Evolutionary conservation across 2,113 vertebrate species (phyloP).

Genomic region (Callorhinus ursinus): DNA sequence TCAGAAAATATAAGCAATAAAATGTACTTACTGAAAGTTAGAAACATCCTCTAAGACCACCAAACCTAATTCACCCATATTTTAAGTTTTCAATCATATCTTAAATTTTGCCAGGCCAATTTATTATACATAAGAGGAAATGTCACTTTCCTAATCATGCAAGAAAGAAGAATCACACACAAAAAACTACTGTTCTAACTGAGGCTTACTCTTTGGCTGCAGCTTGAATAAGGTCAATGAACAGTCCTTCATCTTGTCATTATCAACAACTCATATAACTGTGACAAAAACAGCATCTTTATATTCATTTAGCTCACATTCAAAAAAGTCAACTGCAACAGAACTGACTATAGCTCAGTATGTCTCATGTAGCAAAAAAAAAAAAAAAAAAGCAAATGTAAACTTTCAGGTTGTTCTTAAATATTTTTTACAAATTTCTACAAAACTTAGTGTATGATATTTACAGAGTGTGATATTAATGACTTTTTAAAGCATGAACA

Average conservation of each 20-base stretch:
- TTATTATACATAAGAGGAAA: neutral
- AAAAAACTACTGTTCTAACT: neutral
- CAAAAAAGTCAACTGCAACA: neutral
- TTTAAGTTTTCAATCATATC: neutral
- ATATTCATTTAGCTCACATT: neutral
- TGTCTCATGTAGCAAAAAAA: neutral
- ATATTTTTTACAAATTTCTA: neutral
- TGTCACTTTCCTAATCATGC: neutral
- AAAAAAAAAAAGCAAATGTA: neutral
- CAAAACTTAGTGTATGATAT: neutral
- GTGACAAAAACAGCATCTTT: neutral
- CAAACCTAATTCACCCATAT: neutral
- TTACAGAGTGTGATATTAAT: neutral
- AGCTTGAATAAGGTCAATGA: neutral
- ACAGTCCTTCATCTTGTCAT: neutral
- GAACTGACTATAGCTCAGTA: neutral
- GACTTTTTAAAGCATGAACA: neutral
- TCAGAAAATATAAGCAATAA: slow-evolving; percentile 7
- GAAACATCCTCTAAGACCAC: neutral
- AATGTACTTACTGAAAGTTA: neutral
- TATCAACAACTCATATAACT: neutral
- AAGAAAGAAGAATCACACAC: neutral
- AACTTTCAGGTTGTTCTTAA: neutral
- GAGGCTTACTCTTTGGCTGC: neutral
- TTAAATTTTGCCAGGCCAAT: neutral